Base-by-base conservation (phyloP, 1,140 invertebrate species). In the Prorops nasuta region DNA sequence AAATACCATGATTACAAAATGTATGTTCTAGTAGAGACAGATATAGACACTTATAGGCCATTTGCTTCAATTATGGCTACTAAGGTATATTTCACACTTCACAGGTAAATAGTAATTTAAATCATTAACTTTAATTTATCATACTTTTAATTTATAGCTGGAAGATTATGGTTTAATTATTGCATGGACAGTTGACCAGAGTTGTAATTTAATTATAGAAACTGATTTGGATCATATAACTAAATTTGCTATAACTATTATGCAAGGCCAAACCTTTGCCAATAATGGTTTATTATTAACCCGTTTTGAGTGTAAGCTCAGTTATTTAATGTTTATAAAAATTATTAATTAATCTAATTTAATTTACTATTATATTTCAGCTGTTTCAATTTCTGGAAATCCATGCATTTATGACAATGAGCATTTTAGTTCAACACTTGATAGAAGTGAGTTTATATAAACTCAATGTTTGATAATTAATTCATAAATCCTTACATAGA, bases 141-240 rank as follows among this genome's bases (percentile, higher is more conserved):
- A 28, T 18, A 18, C 12, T 44, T 21, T 8, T 12, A 34, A 6
- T 28, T 66, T 65, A 14, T 58, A 87, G 83, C 71, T 87, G 35
- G 85, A 87, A 70, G 79, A 84, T 61, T 87, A 83, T 62, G 85
- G 86, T 51, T 74, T 80, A 60, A 77, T 83, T 31, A 71, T 83
- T 36, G 83, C 85, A 31, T 87, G 85, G 86, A 84, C 80, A 45
- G 77, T 79, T 12, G 76, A 79, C 42, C 79, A 83, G 61, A 74
- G 77, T 64, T 81, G 87, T 53, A 80, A 80, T 31, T 62, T 85
- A 20, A 78, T 87, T 51, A 58, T 87, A 41, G 82, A 84, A 62
- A 83, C 83, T 31, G 83, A 87, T 70, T 66, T 86, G 46, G 78
- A 85, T 47, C 80, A 83, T 55, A 73, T 87, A 24, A 79, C 82